These are phyloP conservation scores for Mayetiola destructor DNA, from an alignment of 2,888 invertebrate species.

Conservation along the genomic window DNA sequence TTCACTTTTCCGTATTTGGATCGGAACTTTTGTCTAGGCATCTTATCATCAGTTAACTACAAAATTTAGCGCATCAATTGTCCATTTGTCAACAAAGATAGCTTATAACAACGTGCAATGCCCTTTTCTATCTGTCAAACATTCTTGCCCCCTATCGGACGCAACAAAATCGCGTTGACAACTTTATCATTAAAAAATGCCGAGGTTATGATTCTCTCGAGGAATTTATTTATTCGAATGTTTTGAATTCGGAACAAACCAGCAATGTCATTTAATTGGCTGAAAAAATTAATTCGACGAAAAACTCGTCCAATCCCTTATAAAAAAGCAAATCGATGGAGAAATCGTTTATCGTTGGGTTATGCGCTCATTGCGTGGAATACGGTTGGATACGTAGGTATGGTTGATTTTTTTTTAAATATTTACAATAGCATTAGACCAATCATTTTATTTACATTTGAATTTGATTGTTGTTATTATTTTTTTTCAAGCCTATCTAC, in stretches of 20 bases:
- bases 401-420: too few relatives aligned
- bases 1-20: conserved; percentile 1
- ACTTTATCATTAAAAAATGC: too few relatives aligned
- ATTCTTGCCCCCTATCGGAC: background rate
- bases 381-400: conserved; percentile 49
- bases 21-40: conserved; percentile 13
- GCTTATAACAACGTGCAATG: background rate
- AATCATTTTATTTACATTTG: too few relatives aligned
- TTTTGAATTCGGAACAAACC: conserved; percentile 25
- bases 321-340: conserved; percentile 43
- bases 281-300: conserved; percentile 37
- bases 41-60: background rate
- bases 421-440: too few relatives aligned
- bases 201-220: too few relatives aligned
- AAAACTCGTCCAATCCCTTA: conserved; percentile 38
- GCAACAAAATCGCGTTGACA: too few relatives aligned
- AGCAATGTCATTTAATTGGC: conserved; percentile 37
- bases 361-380: conserved; percentile 59
- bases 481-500: conserved; percentile 39
- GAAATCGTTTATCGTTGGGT: conserved; percentile 43
- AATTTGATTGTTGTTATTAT: too few relatives aligned
- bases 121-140: conserved; percentile 1
- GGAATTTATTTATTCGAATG: too few relatives aligned
- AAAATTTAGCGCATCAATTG: background rate
- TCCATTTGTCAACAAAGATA: conserved; percentile 5